These are phyloP conservation scores for Hydriomena furcata DNA, from an alignment of 2,888 invertebrate species.

Conservation along the genomic window DNA sequence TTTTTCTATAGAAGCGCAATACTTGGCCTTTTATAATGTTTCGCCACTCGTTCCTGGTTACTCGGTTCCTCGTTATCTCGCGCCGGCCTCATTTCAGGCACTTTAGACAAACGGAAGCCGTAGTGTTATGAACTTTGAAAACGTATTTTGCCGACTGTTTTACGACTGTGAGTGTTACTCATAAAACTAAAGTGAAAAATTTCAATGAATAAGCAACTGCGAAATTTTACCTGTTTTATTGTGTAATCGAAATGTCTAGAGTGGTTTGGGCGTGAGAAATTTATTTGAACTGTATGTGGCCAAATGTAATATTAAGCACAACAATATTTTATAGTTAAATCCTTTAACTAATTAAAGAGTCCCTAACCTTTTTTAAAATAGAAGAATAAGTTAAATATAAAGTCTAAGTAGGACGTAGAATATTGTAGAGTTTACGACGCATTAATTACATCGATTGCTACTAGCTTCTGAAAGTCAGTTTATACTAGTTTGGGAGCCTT, in stretches of 20 bases:
- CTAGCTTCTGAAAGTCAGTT: too few species aligned
- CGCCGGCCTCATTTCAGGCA: constrained; percentile 69
- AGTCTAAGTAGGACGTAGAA: too few species aligned
- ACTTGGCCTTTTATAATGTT: constrained; percentile 49
- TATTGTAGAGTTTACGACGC: background rate
- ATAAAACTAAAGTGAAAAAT: background rate
- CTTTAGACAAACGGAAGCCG: constrained; percentile 66
- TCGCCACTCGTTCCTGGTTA: constrained; percentile 53
- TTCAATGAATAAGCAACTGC: background rate
- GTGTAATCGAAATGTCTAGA: background rate
- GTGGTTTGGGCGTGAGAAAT: background rate
- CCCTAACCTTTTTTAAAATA: too few species aligned
- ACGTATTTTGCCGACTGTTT: constrained; percentile 48
- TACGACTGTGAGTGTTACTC: constrained; percentile 8
- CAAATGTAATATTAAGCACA: too few species aligned
- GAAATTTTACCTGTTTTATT: constrained; percentile 1
- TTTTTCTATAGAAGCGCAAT: constrained; percentile 46
- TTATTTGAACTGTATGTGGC: too few species aligned
- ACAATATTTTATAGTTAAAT: too few species aligned
- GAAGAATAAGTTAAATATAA: too few species aligned
- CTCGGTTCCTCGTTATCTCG: constrained; percentile 72
- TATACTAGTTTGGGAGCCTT: too few species aligned
- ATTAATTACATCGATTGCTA: too few species aligned
- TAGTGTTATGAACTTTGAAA: constrained; percentile 63
- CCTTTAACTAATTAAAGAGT: too few species aligned